phyloP scores from a whole-genome alignment of 2,797 vertebrate genomes.

The Coregonus sp. region DNA sequence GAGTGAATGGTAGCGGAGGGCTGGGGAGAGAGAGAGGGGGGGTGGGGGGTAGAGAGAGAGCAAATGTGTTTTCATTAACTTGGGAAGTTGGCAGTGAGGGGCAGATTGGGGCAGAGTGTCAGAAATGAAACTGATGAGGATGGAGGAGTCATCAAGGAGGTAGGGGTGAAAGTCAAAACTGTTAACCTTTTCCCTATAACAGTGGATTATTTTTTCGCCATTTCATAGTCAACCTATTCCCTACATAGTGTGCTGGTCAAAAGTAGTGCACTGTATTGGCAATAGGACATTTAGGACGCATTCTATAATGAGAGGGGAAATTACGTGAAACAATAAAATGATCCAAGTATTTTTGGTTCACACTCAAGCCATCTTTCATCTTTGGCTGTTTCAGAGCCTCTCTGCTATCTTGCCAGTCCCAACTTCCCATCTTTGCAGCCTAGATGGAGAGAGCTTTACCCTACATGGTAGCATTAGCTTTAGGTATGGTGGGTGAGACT shows the following conservation, averaged over 20 bases:
- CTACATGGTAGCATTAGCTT: not conserved
- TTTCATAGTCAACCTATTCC: no score
- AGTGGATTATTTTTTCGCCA: no score
- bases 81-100: conserved; percentile 41
- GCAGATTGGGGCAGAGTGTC: conserved; percentile 39
- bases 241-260: no score
- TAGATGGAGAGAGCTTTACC: not conserved
- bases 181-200: no score
- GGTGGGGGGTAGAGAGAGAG: not conserved
- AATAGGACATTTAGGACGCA: no score
- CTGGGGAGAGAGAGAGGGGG: conserved; percentile 9
- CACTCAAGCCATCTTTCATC: not conserved
- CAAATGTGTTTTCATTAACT: conserved; percentile 62
- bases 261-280: no score
- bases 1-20: conserved; percentile 29
- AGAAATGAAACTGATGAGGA: conserved; percentile 40
- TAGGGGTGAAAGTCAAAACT: no score
- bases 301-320: no score
- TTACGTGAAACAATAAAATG: no score
- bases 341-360: no score
- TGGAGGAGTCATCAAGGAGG: not conserved
- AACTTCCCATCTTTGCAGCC: not conserved
- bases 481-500: not conserved
- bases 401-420: not conserved
- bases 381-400: not conserved